Percentiles rank a stretch among this genome's conserved stretches.
Conservation (phyloP, 2,113 vertebrate species). For the Andinoacara biseriatus region DNA sequence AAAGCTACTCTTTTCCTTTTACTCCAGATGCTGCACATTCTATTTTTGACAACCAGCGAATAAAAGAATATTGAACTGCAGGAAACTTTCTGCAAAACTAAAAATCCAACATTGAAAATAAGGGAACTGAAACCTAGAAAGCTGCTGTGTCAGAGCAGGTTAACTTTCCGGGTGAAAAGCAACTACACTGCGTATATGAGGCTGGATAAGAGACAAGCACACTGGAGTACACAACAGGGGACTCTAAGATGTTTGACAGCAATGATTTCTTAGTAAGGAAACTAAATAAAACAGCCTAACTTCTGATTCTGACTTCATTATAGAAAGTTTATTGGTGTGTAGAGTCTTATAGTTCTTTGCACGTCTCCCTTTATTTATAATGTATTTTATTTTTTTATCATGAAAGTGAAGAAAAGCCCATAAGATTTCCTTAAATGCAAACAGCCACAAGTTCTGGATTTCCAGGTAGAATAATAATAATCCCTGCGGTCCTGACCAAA, state of each 20-base stretch:
- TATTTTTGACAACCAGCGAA: neutral
- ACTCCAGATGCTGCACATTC: neutral
- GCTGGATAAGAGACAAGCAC: neutral
- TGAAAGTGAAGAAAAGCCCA: neutral
- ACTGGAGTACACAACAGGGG: neutral
- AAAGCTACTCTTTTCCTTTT: neutral
- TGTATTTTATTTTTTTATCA: neutral
- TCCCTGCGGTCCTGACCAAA: neutral
- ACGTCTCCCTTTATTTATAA: neutral
- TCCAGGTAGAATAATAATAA: conserved; percentile 25
- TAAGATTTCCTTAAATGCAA: neutral
- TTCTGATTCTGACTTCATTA: neutral
- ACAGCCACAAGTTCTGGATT: neutral
- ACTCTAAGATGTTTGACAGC: neutral
- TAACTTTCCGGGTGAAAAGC: conserved; percentile 6
- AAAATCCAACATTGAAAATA: neutral
- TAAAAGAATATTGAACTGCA: neutral
- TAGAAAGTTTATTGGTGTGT: neutral
- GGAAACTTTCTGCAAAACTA: neutral
- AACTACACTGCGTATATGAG: neutral
- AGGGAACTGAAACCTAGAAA: conserved; percentile 10
- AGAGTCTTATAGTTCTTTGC: neutral
- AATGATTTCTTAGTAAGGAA: neutral
- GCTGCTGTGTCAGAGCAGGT: conserved; percentile 6
- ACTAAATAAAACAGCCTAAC: neutral